Evolutionary conservation across 2,888 invertebrate species (phyloP), one percentile per base, ranked within the genome.

Genomic region (Lithophane ornitopus): DNA sequence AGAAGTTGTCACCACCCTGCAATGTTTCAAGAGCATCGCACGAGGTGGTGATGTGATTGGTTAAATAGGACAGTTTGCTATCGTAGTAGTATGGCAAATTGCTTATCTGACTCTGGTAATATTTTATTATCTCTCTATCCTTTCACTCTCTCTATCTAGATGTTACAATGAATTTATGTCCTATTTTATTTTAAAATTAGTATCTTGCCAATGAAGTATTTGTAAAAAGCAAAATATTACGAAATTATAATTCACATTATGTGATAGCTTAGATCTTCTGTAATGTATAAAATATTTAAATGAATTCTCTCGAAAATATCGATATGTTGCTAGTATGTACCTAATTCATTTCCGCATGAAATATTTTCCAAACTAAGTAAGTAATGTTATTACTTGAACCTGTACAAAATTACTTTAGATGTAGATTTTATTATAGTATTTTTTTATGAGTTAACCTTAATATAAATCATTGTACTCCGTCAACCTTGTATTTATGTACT

Each of bases 181-280:
- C 91, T 91, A 89, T 90, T 90, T 91, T 92, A 90, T 90, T 91
- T 90, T 90, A 70, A 81, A 84, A 83, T 85, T 93, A 94, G 91
- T 94, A 92, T 96, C 96, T 96, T 96, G 96, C 96, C 96, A 96
- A 94, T 95, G 90, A 94, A 96, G 93, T 96, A 95, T 95, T 94
- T 94, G 91, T 93, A 92, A 92, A 93, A 91, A 91, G 88, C 91
- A 90, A 92, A 91, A 89, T 92, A 86, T 90, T 92, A 92, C 90
- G 90, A 93, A 93, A 92, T 92, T 93, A 91, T 92, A 91, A 92
- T 93, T 93, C 94, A 92, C 92, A 92, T 88, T 91, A 92, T 95
- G 95, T 96, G 96, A 96, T 96, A 95, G 94, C 88, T 91, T 94
- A 95, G 95, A 96, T 95, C 95, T 95, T 95, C 91, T 95, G 91